Conservation (phyloP, 2,888 invertebrate genomes). For the Apotomis betuletana region DNA sequence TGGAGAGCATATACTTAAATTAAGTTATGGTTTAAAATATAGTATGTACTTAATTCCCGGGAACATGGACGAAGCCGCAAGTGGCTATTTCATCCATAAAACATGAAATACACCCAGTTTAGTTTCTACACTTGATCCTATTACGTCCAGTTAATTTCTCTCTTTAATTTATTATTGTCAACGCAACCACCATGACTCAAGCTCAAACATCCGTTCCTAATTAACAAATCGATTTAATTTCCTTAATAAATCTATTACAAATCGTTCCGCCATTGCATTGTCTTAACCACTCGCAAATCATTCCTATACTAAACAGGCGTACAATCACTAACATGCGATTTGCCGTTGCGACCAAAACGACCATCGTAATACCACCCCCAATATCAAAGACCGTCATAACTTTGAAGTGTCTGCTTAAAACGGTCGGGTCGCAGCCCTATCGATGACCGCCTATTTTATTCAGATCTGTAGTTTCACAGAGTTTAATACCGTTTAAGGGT, state of each 20-base stretch:
- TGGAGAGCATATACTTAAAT: too few relatives aligned
- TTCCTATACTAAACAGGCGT: constrained; percentile 24
- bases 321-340: constrained; percentile 24
- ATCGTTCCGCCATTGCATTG: constrained; percentile 31
- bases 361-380: constrained; percentile 16
- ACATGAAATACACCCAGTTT: not conserved
- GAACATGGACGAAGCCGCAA: too few relatives aligned
- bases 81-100: too few relatives aligned
- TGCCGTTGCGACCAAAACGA: not conserved
- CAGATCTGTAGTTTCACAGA: not conserved
- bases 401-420: not conserved
- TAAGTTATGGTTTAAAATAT: too few relatives aligned
- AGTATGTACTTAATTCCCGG: too few relatives aligned
- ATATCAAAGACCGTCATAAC: not conserved
- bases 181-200: constrained; percentile 2
- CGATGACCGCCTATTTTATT: constrained; percentile 9
- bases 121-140: not conserved
- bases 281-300: constrained; percentile 39
- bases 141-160: not conserved
- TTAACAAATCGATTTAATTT: constrained; percentile 33
- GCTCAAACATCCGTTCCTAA: constrained; percentile 31
- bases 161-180: constrained; percentile 9
- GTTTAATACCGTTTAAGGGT: not conserved
- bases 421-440: not conserved
- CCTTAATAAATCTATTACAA: constrained; percentile 30